Base-by-base conservation (phyloP, 2,113 vertebrate genomes). In the Hypocryptadius cinnamomeus region DNA sequence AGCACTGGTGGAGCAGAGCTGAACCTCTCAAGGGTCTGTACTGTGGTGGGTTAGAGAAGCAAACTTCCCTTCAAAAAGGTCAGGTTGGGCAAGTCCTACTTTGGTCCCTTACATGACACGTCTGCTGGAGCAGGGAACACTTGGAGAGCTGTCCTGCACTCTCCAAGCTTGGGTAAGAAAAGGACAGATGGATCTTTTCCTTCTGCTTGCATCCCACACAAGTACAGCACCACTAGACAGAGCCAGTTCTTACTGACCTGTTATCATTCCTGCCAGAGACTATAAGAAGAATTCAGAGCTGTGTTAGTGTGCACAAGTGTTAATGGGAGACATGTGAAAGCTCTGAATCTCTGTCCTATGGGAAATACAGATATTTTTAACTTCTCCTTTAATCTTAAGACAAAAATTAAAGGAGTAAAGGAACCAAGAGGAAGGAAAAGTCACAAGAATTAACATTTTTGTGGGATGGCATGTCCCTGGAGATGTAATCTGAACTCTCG, bases 321-420 rank as follows among this genome's bases (percentile, higher is more conserved):
- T 95, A 96, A 94, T 70, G 64, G 88, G 79, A 93, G 47, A 86
- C 33, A 93, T 60, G 31, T 95, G 96, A 82, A 80, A 92, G 17
- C 24, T 30, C 31, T 33, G 79, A 70, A 66, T 63, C 42, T 66
- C 68, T 84, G 0, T 92, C 68, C 83, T 68, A 37, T 45, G 88
- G 76, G 93, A 90, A 66, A 64, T 56, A 15, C 25, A 51, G 76
- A 28, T 90, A n/a, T 77, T 95, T 95, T 90, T 71, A 80, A 56
- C 33, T 51, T 50, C 19, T 79, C 18, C 39, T 96, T 92, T 96
- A 80, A 92, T 86, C 88, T 80, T 40, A 31, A 80, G 35, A n/a
- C 68, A 70, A 83, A 94, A 94, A 68, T 64, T 88, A 88, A 85
- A 90, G 47, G 42, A 87, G 28, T 33, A 78, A 93, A 83, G 30